Conservation (phyloP, 2,113 vertebrate species). For the Halcyon senegalensis region DNA sequence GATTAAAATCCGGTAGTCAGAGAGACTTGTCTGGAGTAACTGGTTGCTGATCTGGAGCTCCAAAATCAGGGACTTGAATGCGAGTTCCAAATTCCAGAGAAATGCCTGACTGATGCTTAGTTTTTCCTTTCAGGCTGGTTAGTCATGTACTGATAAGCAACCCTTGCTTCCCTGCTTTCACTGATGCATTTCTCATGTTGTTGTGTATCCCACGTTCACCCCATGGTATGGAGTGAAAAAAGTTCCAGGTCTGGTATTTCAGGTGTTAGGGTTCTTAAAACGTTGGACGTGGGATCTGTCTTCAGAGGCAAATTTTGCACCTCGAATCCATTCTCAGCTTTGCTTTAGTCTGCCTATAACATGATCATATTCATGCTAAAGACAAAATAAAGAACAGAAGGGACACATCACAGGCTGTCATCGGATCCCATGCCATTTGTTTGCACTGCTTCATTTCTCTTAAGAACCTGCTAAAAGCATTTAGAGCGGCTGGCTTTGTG, state of each 20-base stretch:
- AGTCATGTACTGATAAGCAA: not conserved
- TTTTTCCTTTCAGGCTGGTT: not conserved
- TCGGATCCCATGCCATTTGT: not conserved
- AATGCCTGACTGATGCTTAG: not conserved
- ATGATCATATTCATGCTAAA: not conserved
- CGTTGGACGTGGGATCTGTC: accelerated
- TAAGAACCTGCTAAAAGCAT: not conserved
- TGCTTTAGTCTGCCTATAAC: not conserved
- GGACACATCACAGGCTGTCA: not conserved
- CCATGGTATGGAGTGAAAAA: not conserved
- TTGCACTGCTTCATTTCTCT: not conserved
- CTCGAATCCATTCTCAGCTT: not conserved
- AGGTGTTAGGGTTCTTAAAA: not conserved
- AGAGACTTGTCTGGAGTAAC: not conserved
- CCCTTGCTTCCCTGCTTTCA: not conserved
- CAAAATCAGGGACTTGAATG: not conserved
- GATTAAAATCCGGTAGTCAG: not conserved
- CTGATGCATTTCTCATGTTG: not conserved
- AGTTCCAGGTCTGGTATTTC: not conserved
- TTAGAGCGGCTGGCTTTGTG: not conserved
- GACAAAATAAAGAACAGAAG: not conserved
- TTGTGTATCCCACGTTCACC: not conserved
- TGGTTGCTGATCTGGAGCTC: not conserved
- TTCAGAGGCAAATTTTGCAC: not conserved
- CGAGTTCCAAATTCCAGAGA: not conserved